A percentile compares a stretch with the other conserved stretches of the same genome.
Conservation (phyloP, 2,113 vertebrate genomes). For the Eolophus roseicapilla region DNA sequence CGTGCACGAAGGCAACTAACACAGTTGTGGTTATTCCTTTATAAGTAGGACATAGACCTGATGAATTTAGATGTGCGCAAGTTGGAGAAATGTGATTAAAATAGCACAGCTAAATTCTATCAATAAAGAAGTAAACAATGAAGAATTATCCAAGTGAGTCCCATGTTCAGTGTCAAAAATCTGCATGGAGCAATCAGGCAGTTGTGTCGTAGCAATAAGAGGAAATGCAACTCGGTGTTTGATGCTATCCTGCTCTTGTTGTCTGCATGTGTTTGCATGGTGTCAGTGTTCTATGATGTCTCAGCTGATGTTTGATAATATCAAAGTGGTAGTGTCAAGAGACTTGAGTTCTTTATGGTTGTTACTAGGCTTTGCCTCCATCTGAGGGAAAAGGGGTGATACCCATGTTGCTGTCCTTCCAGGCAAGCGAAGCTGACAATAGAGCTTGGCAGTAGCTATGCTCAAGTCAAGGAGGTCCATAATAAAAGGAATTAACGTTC, state of each 20-base stretch:
- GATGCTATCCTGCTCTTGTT: neutral
- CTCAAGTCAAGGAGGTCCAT: neutral
- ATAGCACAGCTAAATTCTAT: too few relatives aligned
- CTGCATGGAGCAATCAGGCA: neutral
- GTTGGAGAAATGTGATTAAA: neutral
- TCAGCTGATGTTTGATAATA: neutral
- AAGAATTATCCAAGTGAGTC: neutral
- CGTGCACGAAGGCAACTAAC: neutral
- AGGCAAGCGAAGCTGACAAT: neutral
- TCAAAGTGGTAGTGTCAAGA: neutral
- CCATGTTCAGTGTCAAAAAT: neutral
- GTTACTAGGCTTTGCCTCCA: neutral
- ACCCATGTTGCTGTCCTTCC: neutral
- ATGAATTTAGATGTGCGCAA: accelerated
- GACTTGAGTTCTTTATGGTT: neutral
- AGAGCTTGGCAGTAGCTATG: neutral
- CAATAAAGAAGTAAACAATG: slow-evolving; percentile 65
- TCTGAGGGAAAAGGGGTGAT: neutral
- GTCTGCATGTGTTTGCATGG: neutral
- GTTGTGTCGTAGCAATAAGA: neutral
- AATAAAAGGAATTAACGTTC: neutral
- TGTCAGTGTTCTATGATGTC: neutral
- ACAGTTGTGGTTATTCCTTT: neutral
- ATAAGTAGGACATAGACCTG: neutral
- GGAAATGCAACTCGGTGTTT: neutral